Evolutionary conservation across 2,113 vertebrate genomes (phyloP).

Genomic region (Greenwoodochromis staneri): DNA sequence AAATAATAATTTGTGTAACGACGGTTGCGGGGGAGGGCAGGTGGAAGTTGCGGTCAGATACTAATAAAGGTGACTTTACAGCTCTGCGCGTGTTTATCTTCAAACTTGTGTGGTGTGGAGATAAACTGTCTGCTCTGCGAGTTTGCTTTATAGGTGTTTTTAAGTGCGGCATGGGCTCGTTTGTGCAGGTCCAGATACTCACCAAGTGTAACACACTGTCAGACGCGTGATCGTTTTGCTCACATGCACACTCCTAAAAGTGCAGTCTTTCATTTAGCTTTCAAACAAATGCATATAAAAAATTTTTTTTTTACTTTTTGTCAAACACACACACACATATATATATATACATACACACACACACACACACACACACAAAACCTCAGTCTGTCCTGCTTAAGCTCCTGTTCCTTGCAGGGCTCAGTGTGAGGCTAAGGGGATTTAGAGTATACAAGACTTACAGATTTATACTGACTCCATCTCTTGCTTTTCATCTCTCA

Average conservation of each 20-base stretch:
- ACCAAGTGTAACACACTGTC: neutral
- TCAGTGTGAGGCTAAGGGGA: constrained; percentile 53
- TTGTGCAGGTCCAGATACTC: neutral
- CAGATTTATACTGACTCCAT: constrained; percentile 51
- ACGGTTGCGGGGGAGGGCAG: neutral
- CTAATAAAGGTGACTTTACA: constrained; percentile 1
- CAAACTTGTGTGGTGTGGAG: constrained; percentile 19
- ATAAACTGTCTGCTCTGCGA: constrained; percentile 48
- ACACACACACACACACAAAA: neutral
- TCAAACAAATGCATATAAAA: constrained; percentile 20
- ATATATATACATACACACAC: rapidly evolving
- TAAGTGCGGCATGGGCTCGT: neutral
- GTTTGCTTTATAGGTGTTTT: constrained; percentile 45
- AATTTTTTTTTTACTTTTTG: neutral
- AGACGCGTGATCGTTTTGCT: neutral
- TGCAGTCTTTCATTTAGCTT: constrained; percentile 14
- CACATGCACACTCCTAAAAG: neutral
- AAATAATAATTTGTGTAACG: rapidly evolving
- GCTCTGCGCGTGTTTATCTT: neutral
- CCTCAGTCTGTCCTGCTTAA: constrained; percentile 22
- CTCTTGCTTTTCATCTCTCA: constrained; percentile 20
- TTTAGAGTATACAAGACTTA: constrained; percentile 62
- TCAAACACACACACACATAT: neutral
- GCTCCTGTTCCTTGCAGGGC: constrained; percentile 37
- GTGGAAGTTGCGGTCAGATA: neutral